Base-by-base conservation (phyloP, 2,797 vertebrate genomes). In the Mormyrus proboscirostris region DNA sequence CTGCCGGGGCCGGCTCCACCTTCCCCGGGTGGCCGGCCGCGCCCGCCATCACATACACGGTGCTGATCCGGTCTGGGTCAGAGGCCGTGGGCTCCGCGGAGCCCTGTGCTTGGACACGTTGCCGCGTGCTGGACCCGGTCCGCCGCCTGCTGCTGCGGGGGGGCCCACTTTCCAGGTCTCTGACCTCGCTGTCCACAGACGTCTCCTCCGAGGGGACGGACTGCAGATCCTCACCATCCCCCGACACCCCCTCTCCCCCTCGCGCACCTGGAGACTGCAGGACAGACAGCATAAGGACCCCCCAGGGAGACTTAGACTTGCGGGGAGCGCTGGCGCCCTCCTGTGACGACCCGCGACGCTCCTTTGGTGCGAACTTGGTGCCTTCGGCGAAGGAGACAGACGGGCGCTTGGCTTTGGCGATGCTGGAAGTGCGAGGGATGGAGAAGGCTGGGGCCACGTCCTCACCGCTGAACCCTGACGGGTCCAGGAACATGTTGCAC, bases 351-450 rank as follows among this genome's bases (percentile, higher is more conserved):
- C 95, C 95, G 1, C 93, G 93, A 38, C 93, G 90, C 89, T 96
- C 96, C 91, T 97, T 97, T 0, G 96, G 92, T 51, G 92, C 95
- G 86, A 99, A 99, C 91, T 97, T 97, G 0, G 98, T 99, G 14
- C 98, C 98, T 93, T 99, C 98, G 0, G 99, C 98, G n/a, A 99
- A 99, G 65, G 98, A 99, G 86, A 99, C 98, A 0, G 98, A 99
- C 0, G 98, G 98, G 0, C 98, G 94, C 94, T 99, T 99, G 92
- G 97, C 94, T 92, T 98, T 98, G 88, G 98, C 98, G 0, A 97
- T 96, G 95, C 98, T 99, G 95, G 98, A 99, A 33, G 98, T 99
- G 47, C 98, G 97, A 0, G 99, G 99, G 92, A 99, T 99, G 93
- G 95, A 94, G 1, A 99, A 98, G 0, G 96, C 94, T 1, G 96